Evolutionary conservation across 2,797 vertebrate species (phyloP).

Genomic region (Gymnopithys bicolor): DNA sequence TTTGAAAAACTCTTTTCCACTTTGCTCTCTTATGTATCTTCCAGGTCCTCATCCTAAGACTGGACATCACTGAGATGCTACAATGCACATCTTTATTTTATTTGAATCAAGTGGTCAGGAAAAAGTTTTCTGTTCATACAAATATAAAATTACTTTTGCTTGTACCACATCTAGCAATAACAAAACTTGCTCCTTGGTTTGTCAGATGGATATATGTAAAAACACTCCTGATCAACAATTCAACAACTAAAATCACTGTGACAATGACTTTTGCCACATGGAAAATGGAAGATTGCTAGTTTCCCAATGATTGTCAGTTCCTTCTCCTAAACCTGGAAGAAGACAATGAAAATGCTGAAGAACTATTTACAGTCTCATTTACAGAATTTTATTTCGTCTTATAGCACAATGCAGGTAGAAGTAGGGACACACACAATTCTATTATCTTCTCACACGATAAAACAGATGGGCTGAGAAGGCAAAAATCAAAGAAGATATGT

Average conservation of each 20-base stretch:
- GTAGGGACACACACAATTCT: rapidly evolving
- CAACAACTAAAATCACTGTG: neutral
- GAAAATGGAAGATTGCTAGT: neutral
- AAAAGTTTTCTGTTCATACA: neutral
- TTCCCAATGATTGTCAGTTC: neutral
- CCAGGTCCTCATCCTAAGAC: neutral
- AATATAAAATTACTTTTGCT: neutral
- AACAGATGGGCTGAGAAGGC: neutral
- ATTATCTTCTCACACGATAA: neutral
- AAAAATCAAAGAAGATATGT: neutral
- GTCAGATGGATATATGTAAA: neutral
- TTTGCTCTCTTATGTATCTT: neutral
- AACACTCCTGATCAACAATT: neutral
- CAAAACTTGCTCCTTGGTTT: neutral
- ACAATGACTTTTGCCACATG: neutral
- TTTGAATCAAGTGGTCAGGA: neutral
- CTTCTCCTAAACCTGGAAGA: neutral
- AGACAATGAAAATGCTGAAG: neutral
- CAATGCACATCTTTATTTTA: neutral
- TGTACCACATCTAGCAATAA: neutral
- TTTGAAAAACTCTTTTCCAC: neutral
- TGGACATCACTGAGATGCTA: neutral
- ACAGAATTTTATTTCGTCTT: neutral
- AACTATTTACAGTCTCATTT: neutral
- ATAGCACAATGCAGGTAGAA: neutral